Conservation (phyloP, 2,888 invertebrate genomes). For the Meliscaeva auricollis region DNA sequence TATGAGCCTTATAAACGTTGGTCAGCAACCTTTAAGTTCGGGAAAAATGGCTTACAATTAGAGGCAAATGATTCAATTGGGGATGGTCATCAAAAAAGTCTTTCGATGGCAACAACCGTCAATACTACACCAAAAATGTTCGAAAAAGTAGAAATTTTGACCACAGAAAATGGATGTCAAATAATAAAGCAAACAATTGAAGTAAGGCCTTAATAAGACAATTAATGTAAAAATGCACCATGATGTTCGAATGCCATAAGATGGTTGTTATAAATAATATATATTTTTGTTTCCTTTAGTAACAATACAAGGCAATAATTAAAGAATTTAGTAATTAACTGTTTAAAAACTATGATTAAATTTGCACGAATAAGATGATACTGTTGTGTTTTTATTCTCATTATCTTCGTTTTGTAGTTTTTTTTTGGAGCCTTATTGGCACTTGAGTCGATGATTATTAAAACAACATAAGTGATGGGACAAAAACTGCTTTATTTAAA, state of each 20-base stretch:
- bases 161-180: slow-evolving; percentile 61
- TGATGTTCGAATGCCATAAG: not conserved
- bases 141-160: slow-evolving; percentile 56
- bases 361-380: too few species aligned
- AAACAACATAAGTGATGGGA: too few species aligned
- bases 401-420: too few species aligned
- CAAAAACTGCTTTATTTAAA: too few species aligned
- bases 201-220: slow-evolving; percentile 37
- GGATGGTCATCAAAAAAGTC: slow-evolving; percentile 32
- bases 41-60: slow-evolving; percentile 40
- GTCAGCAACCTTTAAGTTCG: slow-evolving; percentile 62
- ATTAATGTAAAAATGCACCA: not conserved
- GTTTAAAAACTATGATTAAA: too few species aligned
- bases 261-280: not conserved
- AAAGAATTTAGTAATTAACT: too few species aligned
- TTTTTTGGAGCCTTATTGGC: too few species aligned
- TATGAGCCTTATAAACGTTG: slow-evolving; percentile 65
- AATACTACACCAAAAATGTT: slow-evolving; percentile 30
- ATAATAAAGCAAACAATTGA: slow-evolving; percentile 64
- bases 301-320: too few species aligned
- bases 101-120: slow-evolving; percentile 43
- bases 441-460: too few species aligned
- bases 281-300: slow-evolving; percentile 1
- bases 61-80: slow-evolving; percentile 20
- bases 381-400: too few species aligned